Conservation (phyloP, 2,888 invertebrate genomes). For the Punctoribates punctum region DNA sequence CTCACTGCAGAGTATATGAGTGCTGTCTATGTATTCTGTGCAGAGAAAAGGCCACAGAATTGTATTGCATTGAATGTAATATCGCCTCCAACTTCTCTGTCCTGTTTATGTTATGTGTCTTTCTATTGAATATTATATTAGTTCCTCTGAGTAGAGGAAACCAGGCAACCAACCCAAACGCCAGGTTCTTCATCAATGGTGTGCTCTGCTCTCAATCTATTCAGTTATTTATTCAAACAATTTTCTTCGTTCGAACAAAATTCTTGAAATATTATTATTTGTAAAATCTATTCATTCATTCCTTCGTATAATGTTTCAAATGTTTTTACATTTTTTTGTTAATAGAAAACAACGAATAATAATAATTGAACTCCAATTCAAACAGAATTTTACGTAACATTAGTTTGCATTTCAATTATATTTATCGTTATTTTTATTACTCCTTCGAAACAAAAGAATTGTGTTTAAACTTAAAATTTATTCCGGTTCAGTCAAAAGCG, state of each 20-base stretch:
- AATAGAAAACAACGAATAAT: neutral
- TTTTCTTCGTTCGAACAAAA: neutral
- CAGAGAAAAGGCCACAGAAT: constrained; percentile 8
- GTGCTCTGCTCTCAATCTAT: neutral
- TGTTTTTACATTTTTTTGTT: neutral
- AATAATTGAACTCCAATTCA: neutral
- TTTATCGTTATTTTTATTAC: too few relatives aligned
- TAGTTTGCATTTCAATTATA: neutral
- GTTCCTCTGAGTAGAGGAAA: constrained; percentile 19
- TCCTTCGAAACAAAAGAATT: neutral
- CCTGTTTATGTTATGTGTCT: constrained; percentile 27
- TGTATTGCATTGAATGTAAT: constrained; percentile 14
- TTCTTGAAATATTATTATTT: neutral
- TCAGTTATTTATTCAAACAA: neutral
- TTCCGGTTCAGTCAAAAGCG: too few relatives aligned
- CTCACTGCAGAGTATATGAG: neutral
- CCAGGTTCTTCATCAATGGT: neutral
- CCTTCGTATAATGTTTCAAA: neutral
- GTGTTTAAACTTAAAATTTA: too few relatives aligned
- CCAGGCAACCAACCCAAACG: constrained; percentile 6
- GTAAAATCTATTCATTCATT: neutral
- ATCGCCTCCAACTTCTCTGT: constrained; percentile 21
- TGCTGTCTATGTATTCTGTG: neutral
- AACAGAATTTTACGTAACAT: neutral
- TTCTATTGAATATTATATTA: constrained; percentile 34